These are phyloP conservation scores for Galagoides demidoff DNA, from an alignment of 2,797 vertebrate species.

Conservation along the genomic window DNA sequence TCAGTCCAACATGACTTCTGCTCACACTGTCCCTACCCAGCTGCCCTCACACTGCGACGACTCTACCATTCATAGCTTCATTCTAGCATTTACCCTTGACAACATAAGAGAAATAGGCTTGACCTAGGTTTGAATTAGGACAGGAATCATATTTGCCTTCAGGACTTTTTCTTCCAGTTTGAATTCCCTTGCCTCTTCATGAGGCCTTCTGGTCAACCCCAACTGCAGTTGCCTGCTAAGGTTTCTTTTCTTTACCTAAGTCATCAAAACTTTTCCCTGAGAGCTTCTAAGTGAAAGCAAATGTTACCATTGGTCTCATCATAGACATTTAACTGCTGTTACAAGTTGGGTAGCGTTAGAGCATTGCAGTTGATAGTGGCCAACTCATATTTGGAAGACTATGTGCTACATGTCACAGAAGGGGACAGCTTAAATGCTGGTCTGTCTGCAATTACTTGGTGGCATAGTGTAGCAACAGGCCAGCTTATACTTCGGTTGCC, in stretches of 20 bases:
- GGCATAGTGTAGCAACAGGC: neutral
- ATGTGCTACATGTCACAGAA: neutral
- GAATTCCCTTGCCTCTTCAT: neutral
- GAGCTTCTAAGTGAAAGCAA: slow-evolving; percentile 11
- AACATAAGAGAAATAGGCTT: neutral
- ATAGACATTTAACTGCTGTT: neutral
- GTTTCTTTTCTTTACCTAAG: neutral
- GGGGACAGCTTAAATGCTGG: neutral
- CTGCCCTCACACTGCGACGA: too few species aligned
- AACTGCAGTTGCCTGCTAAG: neutral
- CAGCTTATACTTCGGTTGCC: neutral
- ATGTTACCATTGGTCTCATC: neutral
- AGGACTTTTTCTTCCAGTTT: neutral
- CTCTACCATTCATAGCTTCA: neutral
- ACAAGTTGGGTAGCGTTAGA: neutral
- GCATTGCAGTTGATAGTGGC: neutral
- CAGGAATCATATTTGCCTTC: neutral
- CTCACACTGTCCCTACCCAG: neutral
- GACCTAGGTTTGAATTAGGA: neutral
- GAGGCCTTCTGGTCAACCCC: neutral
- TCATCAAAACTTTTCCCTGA: neutral
- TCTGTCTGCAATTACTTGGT: neutral
- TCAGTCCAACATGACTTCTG: neutral
- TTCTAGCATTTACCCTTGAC: neutral
- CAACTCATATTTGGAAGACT: neutral